Conservation (phyloP, 2,797 vertebrate genomes). For the Orestias chungarensis region DNA sequence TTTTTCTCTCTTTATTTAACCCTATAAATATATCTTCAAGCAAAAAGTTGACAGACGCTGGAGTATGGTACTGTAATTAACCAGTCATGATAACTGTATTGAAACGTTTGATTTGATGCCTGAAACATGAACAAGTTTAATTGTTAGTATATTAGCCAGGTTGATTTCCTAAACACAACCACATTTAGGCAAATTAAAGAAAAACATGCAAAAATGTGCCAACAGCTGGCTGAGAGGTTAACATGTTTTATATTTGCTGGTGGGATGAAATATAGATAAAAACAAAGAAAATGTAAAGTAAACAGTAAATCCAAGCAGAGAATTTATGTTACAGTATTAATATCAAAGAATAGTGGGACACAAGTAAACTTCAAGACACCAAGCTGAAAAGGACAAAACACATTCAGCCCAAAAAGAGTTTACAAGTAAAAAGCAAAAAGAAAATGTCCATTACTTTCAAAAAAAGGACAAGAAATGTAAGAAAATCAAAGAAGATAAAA, state of each 20-base stretch:
- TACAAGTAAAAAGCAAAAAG: conserved; percentile 90
- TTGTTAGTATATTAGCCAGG: conserved; percentile 48
- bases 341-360: conserved; percentile 79
- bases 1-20: background rate
- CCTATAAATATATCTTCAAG: background rate
- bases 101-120: conserved; percentile 56
- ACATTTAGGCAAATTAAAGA: conserved; percentile 75
- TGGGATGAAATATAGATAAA: conserved; percentile 97
- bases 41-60: background rate
- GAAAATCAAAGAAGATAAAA: conserved; percentile 96
- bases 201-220: conserved; percentile 91
- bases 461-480: conserved; percentile 98
- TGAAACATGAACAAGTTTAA: conserved; percentile 34
- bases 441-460: conserved; percentile 90
- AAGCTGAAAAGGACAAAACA: conserved; percentile 99
- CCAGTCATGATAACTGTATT: background rate
- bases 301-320: conserved; percentile 82
- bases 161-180: conserved; percentile 30
- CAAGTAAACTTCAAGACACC: conserved; percentile 88
- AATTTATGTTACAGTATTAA: conserved; percentile 79
- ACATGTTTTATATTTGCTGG: conserved; percentile 86
- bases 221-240: conserved; percentile 84
- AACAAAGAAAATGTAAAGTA: conserved; percentile 78
- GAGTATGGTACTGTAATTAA: background rate
- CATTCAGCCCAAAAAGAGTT: conserved; percentile 88